Base-by-base conservation (phyloP, 2,113 vertebrate genomes). In the Nannospalax galili region DNA sequence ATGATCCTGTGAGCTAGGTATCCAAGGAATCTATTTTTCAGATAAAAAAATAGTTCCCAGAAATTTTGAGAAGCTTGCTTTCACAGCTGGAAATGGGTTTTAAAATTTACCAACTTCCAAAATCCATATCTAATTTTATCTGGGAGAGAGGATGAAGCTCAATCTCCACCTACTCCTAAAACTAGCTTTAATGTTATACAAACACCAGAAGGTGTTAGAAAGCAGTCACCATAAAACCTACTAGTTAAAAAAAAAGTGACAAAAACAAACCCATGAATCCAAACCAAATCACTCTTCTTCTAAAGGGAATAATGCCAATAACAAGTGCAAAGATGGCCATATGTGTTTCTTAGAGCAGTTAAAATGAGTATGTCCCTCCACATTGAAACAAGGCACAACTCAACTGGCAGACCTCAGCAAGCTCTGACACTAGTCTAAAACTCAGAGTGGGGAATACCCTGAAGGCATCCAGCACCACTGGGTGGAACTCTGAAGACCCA, bases 151-250 rank as follows among this genome's bases (percentile, higher is more conserved):
- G 12, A 52, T 26, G 64, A 85, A 94, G 79, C 60, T 48, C 45
- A 48, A 75, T 37, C 37, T 72, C 64, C 70, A 90, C 64, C 40
- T 79, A 84, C 70, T 86, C 64, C 40, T 79, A 84, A 86, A 90
- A 92, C 52, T 74, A 32, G 48, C 58, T 94, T 60, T 90, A 28
- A 58, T 73, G 88, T 73, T 69, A 74, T 11, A 35, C 45, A 94
- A 93, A 94, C 90, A 75, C 72, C 92, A 96, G 90, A 91, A 89
- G 79, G 95, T 82, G 32, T 35, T 72, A 35, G 79, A 96, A 94
- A 96, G 58, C 92, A 93, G 70, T 64, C 75, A 32, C 75, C 28
- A 60, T 32, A 58, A 93, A 90, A 91, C 56, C 77, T 81, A 69
- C 81, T 28, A 73, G 28, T 40, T 32, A 32, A 45, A 65, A 32